phyloP scores from a whole-genome alignment of 2,888 invertebrate genomes.

The Melanophora roralis region DNA sequence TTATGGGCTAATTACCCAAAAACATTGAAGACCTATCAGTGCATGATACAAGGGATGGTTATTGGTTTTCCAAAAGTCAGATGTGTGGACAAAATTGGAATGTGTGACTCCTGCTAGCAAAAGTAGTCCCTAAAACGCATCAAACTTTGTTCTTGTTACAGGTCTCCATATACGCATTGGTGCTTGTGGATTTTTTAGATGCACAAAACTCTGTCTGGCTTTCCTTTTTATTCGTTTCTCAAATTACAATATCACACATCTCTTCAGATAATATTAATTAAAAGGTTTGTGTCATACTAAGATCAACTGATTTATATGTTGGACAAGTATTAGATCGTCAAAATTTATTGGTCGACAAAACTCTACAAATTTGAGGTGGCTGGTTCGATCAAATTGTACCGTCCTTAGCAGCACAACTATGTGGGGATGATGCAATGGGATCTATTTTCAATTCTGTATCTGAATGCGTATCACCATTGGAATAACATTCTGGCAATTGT shows the following conservation, averaged over 20 bases:
- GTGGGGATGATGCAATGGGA: too few species aligned
- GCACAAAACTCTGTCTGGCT: conserved; percentile 19
- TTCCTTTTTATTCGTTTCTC: conserved; percentile 51
- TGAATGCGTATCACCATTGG: too few species aligned
- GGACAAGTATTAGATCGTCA: not conserved
- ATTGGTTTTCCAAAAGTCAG: conserved; percentile 46
- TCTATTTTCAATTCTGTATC: not conserved
- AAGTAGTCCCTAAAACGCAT: conserved; percentile 30
- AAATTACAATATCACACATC: conserved; percentile 48
- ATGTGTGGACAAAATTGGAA: conserved; percentile 22
- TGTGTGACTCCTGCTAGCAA: conserved; percentile 27
- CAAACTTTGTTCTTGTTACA: conserved; percentile 34
- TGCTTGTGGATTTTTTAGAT: conserved; percentile 31
- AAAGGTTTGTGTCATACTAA: not conserved
- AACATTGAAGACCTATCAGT: conserved; percentile 28
- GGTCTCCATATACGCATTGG: conserved; percentile 17
- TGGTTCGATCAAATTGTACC: not conserved
- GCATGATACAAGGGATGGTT: conserved; percentile 47
- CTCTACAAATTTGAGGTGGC: not conserved
- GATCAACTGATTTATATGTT: not conserved
- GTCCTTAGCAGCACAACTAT: not conserved
- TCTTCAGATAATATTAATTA: conserved; percentile 15
- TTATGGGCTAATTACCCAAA: conserved; percentile 46
- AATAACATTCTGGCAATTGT: too few species aligned
- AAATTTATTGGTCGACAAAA: not conserved